phyloP scores from a whole-genome alignment of 1,140 invertebrate species.

The Paracyclopina nana region DNA sequence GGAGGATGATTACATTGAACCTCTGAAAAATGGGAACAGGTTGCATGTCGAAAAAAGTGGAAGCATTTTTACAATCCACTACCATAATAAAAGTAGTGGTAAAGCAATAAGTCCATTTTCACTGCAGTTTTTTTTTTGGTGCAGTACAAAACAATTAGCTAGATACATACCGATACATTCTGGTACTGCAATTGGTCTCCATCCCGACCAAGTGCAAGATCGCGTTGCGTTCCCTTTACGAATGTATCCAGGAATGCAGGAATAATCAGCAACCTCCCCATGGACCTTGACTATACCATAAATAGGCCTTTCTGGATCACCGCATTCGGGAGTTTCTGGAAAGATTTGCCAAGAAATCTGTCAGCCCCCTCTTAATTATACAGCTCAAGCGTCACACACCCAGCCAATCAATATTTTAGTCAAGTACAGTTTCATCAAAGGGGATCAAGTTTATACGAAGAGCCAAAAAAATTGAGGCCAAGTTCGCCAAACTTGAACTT shows the following conservation, averaged over 20 bases:
- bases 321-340: background rate
- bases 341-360: background rate
- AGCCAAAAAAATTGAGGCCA: too few species aligned
- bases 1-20: conserved; percentile 21
- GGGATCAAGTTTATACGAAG: too few species aligned
- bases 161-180: conserved; percentile 6
- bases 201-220: conserved; percentile 9
- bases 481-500: too few species aligned
- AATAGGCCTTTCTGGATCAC: conserved; percentile 7
- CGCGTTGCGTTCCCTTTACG: background rate
- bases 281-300: conserved; percentile 6
- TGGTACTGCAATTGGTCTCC: background rate
- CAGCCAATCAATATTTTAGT: too few species aligned
- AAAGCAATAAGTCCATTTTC: too few species aligned
- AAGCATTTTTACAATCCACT: too few species aligned
- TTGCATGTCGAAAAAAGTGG: too few species aligned
- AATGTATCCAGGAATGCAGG: conserved; percentile 11
- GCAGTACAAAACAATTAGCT: background rate
- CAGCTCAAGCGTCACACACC: too few species aligned
- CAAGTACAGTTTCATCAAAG: too few species aligned
- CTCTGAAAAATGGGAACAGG: conserved; percentile 17
- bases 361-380: too few species aligned
- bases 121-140: too few species aligned
- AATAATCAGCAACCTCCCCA: background rate
- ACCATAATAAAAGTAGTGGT: too few species aligned